Conservation (phyloP, 2,888 invertebrate species). For the Noctua pronuba region DNA sequence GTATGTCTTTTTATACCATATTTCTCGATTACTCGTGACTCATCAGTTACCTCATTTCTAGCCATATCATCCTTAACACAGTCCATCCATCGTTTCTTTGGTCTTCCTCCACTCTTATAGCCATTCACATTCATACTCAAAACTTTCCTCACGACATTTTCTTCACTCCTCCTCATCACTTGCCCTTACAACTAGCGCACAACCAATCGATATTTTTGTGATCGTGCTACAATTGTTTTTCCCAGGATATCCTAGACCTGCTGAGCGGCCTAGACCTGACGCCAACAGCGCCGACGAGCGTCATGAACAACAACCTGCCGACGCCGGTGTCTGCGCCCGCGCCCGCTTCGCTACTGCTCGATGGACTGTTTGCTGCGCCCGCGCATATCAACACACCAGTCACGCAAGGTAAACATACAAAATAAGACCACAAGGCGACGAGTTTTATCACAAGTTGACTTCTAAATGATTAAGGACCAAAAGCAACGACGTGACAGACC, state of each 20-base stretch:
- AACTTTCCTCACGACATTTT: not conserved
- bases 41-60: not conserved
- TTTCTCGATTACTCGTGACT: not conserved
- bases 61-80: not conserved
- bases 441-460: not conserved
- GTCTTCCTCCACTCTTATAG: not conserved
- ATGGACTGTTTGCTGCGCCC: slow-evolving; percentile 89
- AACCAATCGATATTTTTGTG: not conserved
- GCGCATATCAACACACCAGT: slow-evolving; percentile 48
- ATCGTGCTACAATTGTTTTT: too few relatives aligned
- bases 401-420: slow-evolving; percentile 59
- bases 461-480: not conserved
- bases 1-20: not conserved
- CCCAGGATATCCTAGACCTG: slow-evolving; percentile 96
- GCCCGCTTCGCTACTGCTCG: slow-evolving; percentile 87
- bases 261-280: slow-evolving; percentile 94
- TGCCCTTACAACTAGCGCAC: not conserved
- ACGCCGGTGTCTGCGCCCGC: slow-evolving; percentile 66
- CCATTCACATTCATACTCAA: not conserved
- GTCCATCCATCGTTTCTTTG: not conserved
- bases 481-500: too few relatives aligned
- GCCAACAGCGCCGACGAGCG: slow-evolving; percentile 60
- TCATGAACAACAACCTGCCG: slow-evolving; percentile 65
- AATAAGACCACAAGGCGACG: not conserved
- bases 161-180: not conserved